These are phyloP conservation scores for Caradrina clavipalpis DNA, from an alignment of 2,888 invertebrate genomes.

Conservation along the genomic window DNA sequence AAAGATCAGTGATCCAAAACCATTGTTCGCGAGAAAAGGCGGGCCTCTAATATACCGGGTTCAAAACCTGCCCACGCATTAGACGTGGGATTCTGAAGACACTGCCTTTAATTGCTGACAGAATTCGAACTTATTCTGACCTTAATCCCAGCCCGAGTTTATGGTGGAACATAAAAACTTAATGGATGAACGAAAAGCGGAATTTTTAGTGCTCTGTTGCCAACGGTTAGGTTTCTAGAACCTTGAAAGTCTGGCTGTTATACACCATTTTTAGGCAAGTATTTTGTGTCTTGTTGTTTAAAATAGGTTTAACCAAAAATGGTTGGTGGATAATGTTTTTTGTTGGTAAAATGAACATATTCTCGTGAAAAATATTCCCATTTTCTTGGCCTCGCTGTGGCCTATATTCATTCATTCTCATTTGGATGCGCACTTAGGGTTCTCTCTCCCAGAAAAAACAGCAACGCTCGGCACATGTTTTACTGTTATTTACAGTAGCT, in stretches of 20 bases:
- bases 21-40: conserved; percentile 36
- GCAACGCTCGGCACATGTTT: conserved; percentile 38
- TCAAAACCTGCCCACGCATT: conserved; percentile 36
- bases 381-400: conserved; percentile 52
- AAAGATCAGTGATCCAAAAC: conserved; percentile 14
- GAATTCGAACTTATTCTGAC: conserved; percentile 53
- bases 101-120: conserved; percentile 61
- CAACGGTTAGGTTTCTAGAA: conserved; percentile 40
- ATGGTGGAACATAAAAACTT: conserved; percentile 58
- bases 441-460: conserved; percentile 39
- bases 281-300: conserved; percentile 26
- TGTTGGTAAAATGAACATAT: conserved; percentile 44
- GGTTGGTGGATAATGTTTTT: conserved; percentile 17
- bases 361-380: conserved; percentile 48
- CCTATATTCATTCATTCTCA: conserved; percentile 56
- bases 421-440: conserved; percentile 49
- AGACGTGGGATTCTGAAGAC: conserved; percentile 43
- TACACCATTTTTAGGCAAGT: conserved; percentile 30
- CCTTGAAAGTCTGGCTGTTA: conserved; percentile 54
- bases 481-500: conserved; percentile 34
- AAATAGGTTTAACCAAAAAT: conserved; percentile 41
- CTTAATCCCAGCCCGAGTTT: conserved; percentile 55
- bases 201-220: conserved; percentile 49
- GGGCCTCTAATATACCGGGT: conserved; percentile 22
- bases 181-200: conserved; percentile 54